These are phyloP conservation scores for Oostethus manadensis DNA, from an alignment of 2,113 vertebrate species.

Conservation along the genomic window DNA sequence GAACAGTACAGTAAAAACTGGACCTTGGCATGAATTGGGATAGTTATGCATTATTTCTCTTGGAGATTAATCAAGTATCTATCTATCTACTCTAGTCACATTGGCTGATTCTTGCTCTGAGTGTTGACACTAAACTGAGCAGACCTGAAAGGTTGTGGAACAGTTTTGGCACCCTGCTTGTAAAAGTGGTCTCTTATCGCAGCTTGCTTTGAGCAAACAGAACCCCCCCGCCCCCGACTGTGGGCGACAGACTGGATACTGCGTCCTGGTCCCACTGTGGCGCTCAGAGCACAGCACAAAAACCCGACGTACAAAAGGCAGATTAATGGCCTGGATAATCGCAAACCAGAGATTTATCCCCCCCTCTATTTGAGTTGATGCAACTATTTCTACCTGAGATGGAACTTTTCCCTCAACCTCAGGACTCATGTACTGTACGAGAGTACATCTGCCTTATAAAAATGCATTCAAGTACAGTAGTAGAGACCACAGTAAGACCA, in stretches of 20 bases:
- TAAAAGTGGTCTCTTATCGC: constrained; percentile 36
- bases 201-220: constrained; percentile 27
- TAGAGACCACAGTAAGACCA: no score
- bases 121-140: constrained; percentile 17
- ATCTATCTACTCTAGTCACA: no score
- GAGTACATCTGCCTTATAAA: constrained; percentile 18
- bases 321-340: constrained; percentile 53
- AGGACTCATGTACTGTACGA: constrained; percentile 9
- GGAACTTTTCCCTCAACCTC: constrained; percentile 32
- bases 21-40: constrained; percentile 41
- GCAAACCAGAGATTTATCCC: constrained; percentile 40
- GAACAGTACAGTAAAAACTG: constrained; percentile 27
- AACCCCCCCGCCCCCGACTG: constrained; percentile 25
- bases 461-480: no score
- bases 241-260: constrained; percentile 34
- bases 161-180: constrained; percentile 27
- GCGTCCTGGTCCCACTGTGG: constrained; percentile 39
- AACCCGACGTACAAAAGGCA: constrained; percentile 53
- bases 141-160: constrained; percentile 15
- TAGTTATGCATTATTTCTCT: constrained; percentile 34
- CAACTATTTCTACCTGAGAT: constrained; percentile 28
- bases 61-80: no score
- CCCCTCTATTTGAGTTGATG: constrained; percentile 27
- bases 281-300: constrained; percentile 27
- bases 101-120: constrained; percentile 19